Evolutionary conservation across 2,113 vertebrate genomes (phyloP), one percentile per base, ranked within the genome.

Genomic region (Mungos mungo): DNA sequence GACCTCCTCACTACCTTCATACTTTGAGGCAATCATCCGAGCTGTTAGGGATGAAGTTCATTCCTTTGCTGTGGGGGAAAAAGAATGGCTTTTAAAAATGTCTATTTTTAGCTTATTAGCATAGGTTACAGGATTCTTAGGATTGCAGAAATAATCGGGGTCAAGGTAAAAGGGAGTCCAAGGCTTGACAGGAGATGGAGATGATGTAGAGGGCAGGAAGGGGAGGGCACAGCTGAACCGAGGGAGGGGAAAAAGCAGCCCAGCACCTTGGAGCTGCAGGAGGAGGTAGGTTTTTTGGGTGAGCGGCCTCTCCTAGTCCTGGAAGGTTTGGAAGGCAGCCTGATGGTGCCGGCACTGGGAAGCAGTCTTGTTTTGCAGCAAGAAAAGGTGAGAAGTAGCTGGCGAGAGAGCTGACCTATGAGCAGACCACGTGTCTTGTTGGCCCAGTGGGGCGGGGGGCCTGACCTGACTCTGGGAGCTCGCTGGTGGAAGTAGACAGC

Each of bases 401-500:
- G 14, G 25, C 3, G 29, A 71, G 77, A 45, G 23, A 15, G 19
- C 27, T 52, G 81, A 77, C 29, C 23, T 63, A 29, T 57, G 14
- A 13, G 31, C 31, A 31, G 31, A 4, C 68, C 18, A 11, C 7
- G 13, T 3, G 2, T 71, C 45, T 47, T 52, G 29, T 50, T 74
- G 16, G 10, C 16, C 29, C 2, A 6, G 7, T 47, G 72, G 25
- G 68, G 45, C 5, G 2, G 9, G 52, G 29, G 63, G 50, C 3
- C 25, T 2, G 1, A 13, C 41, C 21, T 50, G 25, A 50, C 33
- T 41, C 65, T 41, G 14, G 1, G 45, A 71, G 31, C 38, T 77
- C 18, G 0, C 5, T 14, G 85, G 18, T 38, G 50, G 65, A 21
- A 6, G 21, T 2, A 3, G 47, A 10, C 6, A 1, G n/a, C 13